Evolutionary conservation across 1,140 invertebrate species (phyloP).

Genomic region (Branchinecta lindahli): DNA sequence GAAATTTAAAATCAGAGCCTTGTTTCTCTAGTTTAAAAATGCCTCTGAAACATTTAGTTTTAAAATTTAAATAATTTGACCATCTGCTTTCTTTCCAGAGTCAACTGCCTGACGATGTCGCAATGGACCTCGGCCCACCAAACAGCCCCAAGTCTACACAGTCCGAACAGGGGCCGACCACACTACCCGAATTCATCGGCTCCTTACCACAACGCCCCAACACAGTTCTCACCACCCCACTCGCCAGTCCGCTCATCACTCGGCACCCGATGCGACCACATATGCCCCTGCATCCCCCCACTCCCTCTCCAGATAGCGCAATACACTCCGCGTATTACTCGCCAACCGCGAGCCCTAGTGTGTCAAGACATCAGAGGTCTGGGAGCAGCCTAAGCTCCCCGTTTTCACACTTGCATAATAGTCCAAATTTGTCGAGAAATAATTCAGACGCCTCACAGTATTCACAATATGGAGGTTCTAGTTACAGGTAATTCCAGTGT

Average conservation of each 20-base stretch:
- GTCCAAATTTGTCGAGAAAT: slow-evolving; percentile 65
- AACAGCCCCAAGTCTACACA: slow-evolving; percentile 2
- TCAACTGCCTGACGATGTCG: not conserved
- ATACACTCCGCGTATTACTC: slow-evolving; percentile 70
- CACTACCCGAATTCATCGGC: slow-evolving; percentile 7
- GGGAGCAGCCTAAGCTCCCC: slow-evolving; percentile 35
- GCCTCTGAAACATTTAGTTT: too few species aligned
- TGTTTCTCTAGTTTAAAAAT: too few species aligned
- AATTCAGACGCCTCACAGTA: slow-evolving; percentile 68
- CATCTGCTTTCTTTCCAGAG: not conserved
- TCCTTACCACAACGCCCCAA: slow-evolving; percentile 16
- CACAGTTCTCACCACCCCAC: slow-evolving; percentile 19
- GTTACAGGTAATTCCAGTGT: slow-evolving; percentile 42
- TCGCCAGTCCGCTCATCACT: slow-evolving; percentile 16
- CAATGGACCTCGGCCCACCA: slow-evolving; percentile 4
- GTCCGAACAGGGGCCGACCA: not conserved
- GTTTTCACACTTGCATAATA: slow-evolving; percentile 31
- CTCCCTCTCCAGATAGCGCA: slow-evolving; percentile 32
- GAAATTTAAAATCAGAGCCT: too few species aligned
- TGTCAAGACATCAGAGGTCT: slow-evolving; percentile 45
- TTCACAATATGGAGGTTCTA: slow-evolving; percentile 41
- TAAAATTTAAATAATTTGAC: too few species aligned
- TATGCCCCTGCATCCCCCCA: slow-evolving; percentile 24
- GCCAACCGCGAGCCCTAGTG: slow-evolving; percentile 66
- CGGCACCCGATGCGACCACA: slow-evolving; percentile 19